phyloP scores from a whole-genome alignment of 2,888 invertebrate species.

The Aleiodes leptofemur region DNA sequence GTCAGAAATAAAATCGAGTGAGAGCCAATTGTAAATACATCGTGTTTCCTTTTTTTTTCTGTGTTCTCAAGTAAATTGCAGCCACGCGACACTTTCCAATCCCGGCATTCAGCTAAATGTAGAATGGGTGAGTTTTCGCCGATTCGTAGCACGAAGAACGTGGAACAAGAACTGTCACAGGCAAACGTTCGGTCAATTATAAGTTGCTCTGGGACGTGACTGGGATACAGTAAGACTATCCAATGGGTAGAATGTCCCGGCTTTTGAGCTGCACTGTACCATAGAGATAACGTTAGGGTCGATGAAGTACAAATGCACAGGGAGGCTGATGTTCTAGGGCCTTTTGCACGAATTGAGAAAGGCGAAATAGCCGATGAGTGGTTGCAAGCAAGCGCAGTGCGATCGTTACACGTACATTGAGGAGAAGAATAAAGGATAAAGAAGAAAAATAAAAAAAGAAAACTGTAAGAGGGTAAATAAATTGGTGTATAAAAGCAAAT shows the following conservation, averaged over 20 bases:
- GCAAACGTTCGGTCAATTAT: slow-evolving; percentile 69
- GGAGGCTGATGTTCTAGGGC: not conserved
- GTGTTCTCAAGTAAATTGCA: slow-evolving; percentile 31
- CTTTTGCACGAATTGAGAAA: not conserved
- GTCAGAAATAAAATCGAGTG: no score
- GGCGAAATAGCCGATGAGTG: slow-evolving; percentile 14
- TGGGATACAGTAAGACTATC: slow-evolving; percentile 51
- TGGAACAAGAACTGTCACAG: slow-evolving; percentile 65
- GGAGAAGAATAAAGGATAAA: not conserved
- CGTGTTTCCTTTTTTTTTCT: no score
- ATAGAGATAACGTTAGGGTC: not conserved
- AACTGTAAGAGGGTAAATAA: slow-evolving; percentile 40
- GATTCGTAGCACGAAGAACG: slow-evolving; percentile 54
- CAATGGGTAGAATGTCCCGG: not conserved
- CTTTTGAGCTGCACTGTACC: not conserved
- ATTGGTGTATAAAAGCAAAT: slow-evolving; percentile 41
- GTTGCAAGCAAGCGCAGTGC: slow-evolving; percentile 3
- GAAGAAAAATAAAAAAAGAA: slow-evolving; percentile 7
- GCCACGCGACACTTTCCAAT: slow-evolving; percentile 43
- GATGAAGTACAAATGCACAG: slow-evolving; percentile 3
- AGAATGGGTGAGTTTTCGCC: slow-evolving; percentile 49
- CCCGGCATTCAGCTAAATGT: slow-evolving; percentile 40
- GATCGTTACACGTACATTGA: slow-evolving; percentile 2
- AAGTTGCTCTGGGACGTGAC: slow-evolving; percentile 66
- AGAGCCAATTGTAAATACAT: no score